phyloP scores from a whole-genome alignment of 1,140 invertebrate genomes.

The Chironomus striatipennis region DNA sequence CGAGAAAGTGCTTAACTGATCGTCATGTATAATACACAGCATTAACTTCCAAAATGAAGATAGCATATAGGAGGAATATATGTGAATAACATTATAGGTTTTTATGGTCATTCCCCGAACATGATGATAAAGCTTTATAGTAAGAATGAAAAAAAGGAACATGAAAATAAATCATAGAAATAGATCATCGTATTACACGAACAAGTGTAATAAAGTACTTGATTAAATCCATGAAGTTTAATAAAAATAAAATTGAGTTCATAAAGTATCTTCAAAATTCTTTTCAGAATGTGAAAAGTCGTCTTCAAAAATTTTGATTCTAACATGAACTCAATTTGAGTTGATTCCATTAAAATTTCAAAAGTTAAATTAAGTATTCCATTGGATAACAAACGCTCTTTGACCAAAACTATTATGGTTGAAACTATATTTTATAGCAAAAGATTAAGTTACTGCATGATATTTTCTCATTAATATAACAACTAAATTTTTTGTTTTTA shows the following conservation, averaged over 20 bases:
- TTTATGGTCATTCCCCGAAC: neutral
- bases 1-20: neutral
- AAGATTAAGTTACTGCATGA: neutral
- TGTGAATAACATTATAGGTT: neutral
- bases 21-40: neutral
- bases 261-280: neutral
- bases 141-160: neutral
- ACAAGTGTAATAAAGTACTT: constrained; percentile 10
- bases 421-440: neutral
- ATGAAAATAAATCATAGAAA: constrained; percentile 18
- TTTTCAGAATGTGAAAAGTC: no score
- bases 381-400: no score
- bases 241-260: neutral
- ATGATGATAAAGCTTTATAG: constrained; percentile 9
- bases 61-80: neutral
- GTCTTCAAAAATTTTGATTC: no score
- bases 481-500: no score
- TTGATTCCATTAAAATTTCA: no score
- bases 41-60: neutral
- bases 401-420: no score
- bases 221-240: neutral
- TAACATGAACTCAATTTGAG: no score
- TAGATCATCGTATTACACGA: constrained; percentile 7
- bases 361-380: no score
- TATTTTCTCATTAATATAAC: neutral